Evolutionary conservation across 2,888 invertebrate species (phyloP).

Genomic region (Plebejus melissa): DNA sequence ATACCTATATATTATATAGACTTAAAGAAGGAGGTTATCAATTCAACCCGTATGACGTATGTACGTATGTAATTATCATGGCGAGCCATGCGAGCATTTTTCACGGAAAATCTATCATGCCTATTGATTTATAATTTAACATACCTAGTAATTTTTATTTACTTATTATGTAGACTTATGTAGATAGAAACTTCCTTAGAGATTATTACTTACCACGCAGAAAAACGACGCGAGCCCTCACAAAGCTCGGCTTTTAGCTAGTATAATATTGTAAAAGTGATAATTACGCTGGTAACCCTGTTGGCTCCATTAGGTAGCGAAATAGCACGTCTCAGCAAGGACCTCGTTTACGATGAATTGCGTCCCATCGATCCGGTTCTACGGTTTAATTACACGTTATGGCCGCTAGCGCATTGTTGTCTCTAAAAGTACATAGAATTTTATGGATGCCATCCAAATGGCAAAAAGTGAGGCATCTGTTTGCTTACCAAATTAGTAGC

Average conservation of each 20-base stretch:
- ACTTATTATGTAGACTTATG: no score
- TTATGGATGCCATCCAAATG: conserved; percentile 24
- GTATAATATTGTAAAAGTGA: background rate
- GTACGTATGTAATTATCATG: no score
- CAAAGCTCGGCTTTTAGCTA: background rate
- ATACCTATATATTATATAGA: no score
- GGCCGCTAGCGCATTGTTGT: conserved; percentile 49
- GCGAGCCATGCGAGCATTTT: no score
- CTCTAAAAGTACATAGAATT: conserved; percentile 36
- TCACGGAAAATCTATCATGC: no score
- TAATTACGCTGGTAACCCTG: conserved; percentile 44
- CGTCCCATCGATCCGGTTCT: conserved; percentile 53
- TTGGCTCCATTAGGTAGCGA: conserved; percentile 54
- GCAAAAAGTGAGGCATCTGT: conserved; percentile 27
- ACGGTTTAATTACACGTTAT: conserved; percentile 60
- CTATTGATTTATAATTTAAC: no score
- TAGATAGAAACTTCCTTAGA: no score
- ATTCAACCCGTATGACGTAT: no score
- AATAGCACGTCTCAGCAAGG: conserved; percentile 56
- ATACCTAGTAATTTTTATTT: no score
- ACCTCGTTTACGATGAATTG: conserved; percentile 64
- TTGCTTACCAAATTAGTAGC: conserved; percentile 23
- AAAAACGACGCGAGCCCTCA: no score
- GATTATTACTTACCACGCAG: no score
- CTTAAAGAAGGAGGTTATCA: no score